Evolutionary conservation across 2,113 vertebrate species (phyloP).

Genomic region (Clarias magur): DNA sequence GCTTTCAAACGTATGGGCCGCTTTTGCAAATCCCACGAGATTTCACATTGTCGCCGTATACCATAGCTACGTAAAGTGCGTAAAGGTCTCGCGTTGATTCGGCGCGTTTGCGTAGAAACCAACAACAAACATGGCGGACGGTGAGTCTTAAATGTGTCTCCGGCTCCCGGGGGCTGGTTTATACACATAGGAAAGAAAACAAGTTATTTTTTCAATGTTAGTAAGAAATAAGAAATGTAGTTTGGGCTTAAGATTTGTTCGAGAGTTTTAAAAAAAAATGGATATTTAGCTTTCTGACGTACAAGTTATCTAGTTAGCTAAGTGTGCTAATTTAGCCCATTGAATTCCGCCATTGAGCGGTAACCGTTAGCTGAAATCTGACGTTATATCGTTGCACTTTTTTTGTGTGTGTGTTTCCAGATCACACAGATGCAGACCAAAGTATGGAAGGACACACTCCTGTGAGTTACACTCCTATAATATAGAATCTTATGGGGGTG

Average conservation of each 20-base stretch:
- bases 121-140: slow-evolving; percentile 82
- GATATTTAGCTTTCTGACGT: not conserved
- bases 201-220: not conserved
- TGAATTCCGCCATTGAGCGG: slow-evolving; percentile 48
- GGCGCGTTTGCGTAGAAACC: slow-evolving; percentile 53
- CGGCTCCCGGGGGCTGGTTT: slow-evolving; percentile 34
- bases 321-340: slow-evolving; percentile 30
- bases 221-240: not conserved
- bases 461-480: slow-evolving; percentile 59
- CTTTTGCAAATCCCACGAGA: not conserved
- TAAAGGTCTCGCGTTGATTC: not conserved
- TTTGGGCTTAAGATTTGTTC: too few relatives aligned
- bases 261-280: not conserved
- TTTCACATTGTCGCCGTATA: not conserved
- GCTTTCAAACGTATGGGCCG: not conserved
- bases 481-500: not conserved
- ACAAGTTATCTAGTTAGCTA: slow-evolving; percentile 3
- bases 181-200: accelerated
- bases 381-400: not conserved
- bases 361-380: not conserved
- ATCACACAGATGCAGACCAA: slow-evolving; percentile 75
- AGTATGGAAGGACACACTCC: slow-evolving; percentile 74
- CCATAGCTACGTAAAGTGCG: not conserved
- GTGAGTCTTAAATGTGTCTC: slow-evolving; percentile 59
- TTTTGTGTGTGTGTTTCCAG: slow-evolving; percentile 57